Percentiles rank a stretch among this genome's conserved stretches.
These are phyloP conservation scores for Microtus oregoni DNA, from an alignment of 2,113 vertebrate species.

Conservation along the genomic window DNA sequence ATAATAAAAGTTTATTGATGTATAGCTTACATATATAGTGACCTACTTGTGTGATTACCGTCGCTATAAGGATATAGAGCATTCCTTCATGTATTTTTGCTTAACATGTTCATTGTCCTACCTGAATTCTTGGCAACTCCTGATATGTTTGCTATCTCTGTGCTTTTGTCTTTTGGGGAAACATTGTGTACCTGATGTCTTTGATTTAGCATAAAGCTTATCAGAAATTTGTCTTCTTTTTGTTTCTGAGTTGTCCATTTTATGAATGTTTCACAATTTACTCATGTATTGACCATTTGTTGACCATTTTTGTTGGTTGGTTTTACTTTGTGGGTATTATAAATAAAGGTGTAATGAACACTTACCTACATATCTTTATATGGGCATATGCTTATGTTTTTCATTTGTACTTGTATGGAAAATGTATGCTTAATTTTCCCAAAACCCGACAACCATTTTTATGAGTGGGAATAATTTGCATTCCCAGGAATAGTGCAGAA, in stretches of 20 bases:
- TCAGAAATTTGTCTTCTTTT: slow-evolving; percentile 5
- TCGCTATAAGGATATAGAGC: background rate
- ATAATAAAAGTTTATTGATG: background rate
- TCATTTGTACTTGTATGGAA: slow-evolving; percentile 58
- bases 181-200: slow-evolving; percentile 9
- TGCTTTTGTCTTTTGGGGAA: slow-evolving; percentile 21
- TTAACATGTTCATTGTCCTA: background rate
- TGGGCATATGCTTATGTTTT: slow-evolving; percentile 67
- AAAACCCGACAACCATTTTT: slow-evolving; percentile 58
- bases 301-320: slow-evolving; percentile 67
- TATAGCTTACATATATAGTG: background rate
- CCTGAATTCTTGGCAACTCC: background rate
- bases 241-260: slow-evolving; percentile 10
- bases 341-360: slow-evolving; percentile 74
- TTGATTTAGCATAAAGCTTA: background rate
- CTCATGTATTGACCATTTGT: slow-evolving; percentile 59
- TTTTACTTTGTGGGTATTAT: slow-evolving; percentile 69
- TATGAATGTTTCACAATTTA: slow-evolving; percentile 55
- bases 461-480: slow-evolving; percentile 42
- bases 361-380: slow-evolving; percentile 68
- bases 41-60: background rate
- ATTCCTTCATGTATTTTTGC: slow-evolving; percentile 9
- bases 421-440: slow-evolving; percentile 64
- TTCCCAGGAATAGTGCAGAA: slow-evolving; percentile 23
- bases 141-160: too few relatives aligned